A percentile compares a stretch with the other conserved stretches of the same genome.
phyloP scores from a whole-genome alignment of 2,888 invertebrate genomes.

The Blera fallax region DNA sequence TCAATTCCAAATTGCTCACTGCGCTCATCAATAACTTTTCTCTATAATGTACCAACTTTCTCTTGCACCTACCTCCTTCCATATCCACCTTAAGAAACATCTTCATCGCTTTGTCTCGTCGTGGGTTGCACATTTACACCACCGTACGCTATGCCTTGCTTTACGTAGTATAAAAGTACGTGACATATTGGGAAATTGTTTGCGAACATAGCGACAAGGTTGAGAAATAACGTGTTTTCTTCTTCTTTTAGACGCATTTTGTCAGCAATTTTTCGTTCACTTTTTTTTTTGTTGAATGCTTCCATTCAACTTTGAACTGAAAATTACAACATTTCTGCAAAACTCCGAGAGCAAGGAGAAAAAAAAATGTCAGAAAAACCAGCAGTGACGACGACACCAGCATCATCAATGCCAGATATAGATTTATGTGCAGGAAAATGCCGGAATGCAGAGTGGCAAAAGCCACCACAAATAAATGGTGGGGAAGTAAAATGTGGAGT shows the following conservation, averaged over 20 bases:
- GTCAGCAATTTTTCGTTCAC: neutral
- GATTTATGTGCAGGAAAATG: conserved; percentile 39
- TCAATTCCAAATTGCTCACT: conserved; percentile 28
- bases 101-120: conserved; percentile 20
- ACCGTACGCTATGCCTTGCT: neutral
- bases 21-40: neutral
- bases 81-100: neutral
- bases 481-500: neutral
- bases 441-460: conserved; percentile 32
- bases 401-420: conserved; percentile 35
- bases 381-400: neutral
- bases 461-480: conserved; percentile 25
- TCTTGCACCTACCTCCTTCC: neutral
- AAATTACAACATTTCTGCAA: conserved; percentile 12
- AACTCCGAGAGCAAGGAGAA: neutral
- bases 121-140: neutral
- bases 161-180: conserved; percentile 19
- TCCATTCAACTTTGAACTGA: conserved; percentile 51
- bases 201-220: conserved; percentile 17
- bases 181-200: conserved; percentile 58
- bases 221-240: conserved; percentile 26
- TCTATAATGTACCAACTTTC: neutral
- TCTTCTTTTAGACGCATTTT: neutral
- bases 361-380: neutral
- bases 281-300: neutral